phyloP scores from a whole-genome alignment of 1,140 invertebrate species.

The Micrasema minimum region DNA sequence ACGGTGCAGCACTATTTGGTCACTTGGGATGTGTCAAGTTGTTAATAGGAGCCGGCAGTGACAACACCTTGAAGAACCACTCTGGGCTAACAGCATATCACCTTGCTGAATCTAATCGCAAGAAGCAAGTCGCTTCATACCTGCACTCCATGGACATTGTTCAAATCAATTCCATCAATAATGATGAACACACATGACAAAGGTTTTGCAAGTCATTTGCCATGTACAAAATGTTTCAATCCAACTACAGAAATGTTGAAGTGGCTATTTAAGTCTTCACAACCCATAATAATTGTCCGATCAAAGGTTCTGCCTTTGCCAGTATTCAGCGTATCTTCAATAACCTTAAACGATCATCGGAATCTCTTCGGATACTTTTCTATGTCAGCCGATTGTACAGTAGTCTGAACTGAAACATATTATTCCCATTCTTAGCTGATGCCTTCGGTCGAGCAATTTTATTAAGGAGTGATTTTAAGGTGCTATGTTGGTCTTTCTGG shows the following conservation, averaged over 20 bases:
- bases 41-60: conserved; percentile 78
- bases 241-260: conserved; percentile 22
- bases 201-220: conserved; percentile 32
- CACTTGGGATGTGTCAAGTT: conserved; percentile 83
- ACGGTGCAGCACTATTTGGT: conserved; percentile 89
- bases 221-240: conserved; percentile 34
- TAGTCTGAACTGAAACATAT: too few relatives aligned
- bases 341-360: too few relatives aligned
- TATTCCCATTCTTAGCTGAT: too few relatives aligned
- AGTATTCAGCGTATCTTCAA: too few relatives aligned
- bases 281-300: too few relatives aligned
- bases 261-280: conserved; percentile 25
- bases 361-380: too few relatives aligned
- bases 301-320: too few relatives aligned
- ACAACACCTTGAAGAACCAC: conserved; percentile 75
- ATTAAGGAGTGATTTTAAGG: too few relatives aligned
- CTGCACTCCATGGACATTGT: conserved; percentile 58
- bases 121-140: conserved; percentile 71
- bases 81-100: conserved; percentile 76
- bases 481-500: too few relatives aligned
- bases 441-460: too few relatives aligned
- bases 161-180: conserved; percentile 33
- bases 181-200: conserved; percentile 37
- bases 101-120: conserved; percentile 70
- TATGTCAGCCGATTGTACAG: too few relatives aligned